A percentile compares a stretch with the other conserved stretches of the same genome.
Conservation (phyloP, 2,113 vertebrate species). For the Antennarius striatus region DNA sequence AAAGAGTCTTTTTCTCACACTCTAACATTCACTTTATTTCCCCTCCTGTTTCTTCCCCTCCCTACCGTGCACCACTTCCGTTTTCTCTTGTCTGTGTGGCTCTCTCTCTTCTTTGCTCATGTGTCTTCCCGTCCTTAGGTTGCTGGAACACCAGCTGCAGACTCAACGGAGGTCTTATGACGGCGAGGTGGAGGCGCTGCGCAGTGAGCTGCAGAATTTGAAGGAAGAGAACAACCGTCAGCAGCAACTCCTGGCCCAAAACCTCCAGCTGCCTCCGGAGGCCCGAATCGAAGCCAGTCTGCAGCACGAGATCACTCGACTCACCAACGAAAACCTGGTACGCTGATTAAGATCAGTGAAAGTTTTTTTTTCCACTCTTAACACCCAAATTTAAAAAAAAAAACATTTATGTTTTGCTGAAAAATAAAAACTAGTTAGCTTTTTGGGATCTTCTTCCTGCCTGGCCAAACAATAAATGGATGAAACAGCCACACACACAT, state of each 20-base stretch:
- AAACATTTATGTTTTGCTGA: background rate
- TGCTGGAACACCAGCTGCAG: conserved; percentile 95
- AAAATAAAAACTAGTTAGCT: background rate
- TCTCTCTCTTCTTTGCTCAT: background rate
- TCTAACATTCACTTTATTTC: background rate
- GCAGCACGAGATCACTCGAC: conserved; percentile 96
- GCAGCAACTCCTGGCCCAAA: conserved; percentile 97
- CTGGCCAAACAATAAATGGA: background rate
- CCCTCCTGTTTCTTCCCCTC: background rate
- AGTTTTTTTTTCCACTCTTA: background rate
- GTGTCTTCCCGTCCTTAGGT: conserved; percentile 67
- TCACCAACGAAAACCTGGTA: conserved; percentile 98
- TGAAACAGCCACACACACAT: background rate
- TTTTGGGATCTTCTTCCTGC: background rate
- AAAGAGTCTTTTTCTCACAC: background rate
- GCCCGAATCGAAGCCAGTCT: conserved; percentile 97
- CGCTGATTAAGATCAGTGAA: conserved; percentile 22
- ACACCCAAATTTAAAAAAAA: too few relatives aligned
- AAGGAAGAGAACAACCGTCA: conserved; percentile 97
- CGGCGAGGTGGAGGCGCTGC: conserved; percentile 86
- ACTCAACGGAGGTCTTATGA: conserved; percentile 90
- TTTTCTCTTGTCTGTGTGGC: background rate
- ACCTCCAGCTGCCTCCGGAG: conserved; percentile 95
- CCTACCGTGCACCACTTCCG: background rate
- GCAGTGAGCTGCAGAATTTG: conserved; percentile 92